Conservation (phyloP, 2,888 invertebrate genomes). For the Teleogryllus oceanicus region DNA sequence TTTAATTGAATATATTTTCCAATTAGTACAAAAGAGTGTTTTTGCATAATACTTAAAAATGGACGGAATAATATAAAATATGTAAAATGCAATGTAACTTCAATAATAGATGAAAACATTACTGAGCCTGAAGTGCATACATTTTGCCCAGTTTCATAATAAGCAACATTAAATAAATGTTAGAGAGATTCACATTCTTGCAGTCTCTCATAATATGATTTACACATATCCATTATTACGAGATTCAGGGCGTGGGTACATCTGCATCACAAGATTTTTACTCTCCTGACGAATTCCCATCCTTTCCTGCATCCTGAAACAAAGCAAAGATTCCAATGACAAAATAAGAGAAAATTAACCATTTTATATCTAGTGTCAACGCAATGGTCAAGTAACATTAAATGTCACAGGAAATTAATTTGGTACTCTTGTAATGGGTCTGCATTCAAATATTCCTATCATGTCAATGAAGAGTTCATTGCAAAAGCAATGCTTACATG, state of each 20-base stretch:
- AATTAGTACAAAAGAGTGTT: slow-evolving; percentile 2
- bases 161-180: neutral
- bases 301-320: slow-evolving; percentile 62
- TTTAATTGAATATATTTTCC: neutral
- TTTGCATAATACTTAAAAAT: no score
- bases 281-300: slow-evolving; percentile 73
- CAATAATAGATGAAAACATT: no score
- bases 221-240: slow-evolving; percentile 39
- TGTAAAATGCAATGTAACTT: no score
- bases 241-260: slow-evolving; percentile 66
- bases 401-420: no score
- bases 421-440: no score
- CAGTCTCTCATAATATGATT: neutral
- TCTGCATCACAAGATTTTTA: slow-evolving; percentile 82
- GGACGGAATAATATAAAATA: no score
- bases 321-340: neutral
- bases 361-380: neutral
- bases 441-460: no score
- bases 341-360: slow-evolving; percentile 20
- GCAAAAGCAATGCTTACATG: no score
- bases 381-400: no score
- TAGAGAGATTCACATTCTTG: neutral
- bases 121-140: neutral
- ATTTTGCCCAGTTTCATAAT: slow-evolving; percentile 19
- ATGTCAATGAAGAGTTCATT: no score